Evolutionary conservation across 1,140 invertebrate genomes (phyloP).

Genomic region (Rhopalosiphum maidis): DNA sequence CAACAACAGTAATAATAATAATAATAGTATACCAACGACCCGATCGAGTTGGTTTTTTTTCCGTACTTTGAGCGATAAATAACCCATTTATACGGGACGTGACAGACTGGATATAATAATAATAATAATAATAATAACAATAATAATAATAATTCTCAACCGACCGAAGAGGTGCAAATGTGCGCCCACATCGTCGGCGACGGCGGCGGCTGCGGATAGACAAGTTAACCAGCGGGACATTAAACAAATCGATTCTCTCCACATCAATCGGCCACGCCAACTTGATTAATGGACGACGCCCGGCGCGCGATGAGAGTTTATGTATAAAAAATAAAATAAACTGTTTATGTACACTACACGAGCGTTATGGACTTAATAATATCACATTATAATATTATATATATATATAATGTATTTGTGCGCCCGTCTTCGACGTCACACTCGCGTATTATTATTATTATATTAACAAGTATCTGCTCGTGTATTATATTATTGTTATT

Average conservation of each 20-base stretch:
- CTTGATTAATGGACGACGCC: constrained; percentile 52
- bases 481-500: not conserved
- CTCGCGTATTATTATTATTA: not conserved
- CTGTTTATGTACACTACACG: not conserved
- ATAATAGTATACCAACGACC: constrained; percentile 23
- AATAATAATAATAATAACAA: not conserved
- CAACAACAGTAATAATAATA: not conserved
- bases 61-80: constrained; percentile 45
- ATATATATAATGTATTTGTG: constrained; percentile 12
- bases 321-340: not conserved
- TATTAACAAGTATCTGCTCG: not conserved
- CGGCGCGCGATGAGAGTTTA: not conserved
- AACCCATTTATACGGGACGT: constrained; percentile 50
- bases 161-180: constrained; percentile 49
- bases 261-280: constrained; percentile 47
- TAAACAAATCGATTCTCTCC: constrained; percentile 57
- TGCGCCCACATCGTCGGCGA: constrained; percentile 36
- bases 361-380: not conserved
- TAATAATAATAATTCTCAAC: constrained; percentile 35
- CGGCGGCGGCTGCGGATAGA: constrained; percentile 3
- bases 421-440: not conserved
- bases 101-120: constrained; percentile 27
- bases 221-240: constrained; percentile 54
- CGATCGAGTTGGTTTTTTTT: constrained; percentile 42
- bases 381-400: not conserved